A percentile compares a stretch with the other conserved stretches of the same genome.
These are phyloP conservation scores for Acanthisitta chloris DNA, from an alignment of 2,113 vertebrate genomes.

Conservation along the genomic window DNA sequence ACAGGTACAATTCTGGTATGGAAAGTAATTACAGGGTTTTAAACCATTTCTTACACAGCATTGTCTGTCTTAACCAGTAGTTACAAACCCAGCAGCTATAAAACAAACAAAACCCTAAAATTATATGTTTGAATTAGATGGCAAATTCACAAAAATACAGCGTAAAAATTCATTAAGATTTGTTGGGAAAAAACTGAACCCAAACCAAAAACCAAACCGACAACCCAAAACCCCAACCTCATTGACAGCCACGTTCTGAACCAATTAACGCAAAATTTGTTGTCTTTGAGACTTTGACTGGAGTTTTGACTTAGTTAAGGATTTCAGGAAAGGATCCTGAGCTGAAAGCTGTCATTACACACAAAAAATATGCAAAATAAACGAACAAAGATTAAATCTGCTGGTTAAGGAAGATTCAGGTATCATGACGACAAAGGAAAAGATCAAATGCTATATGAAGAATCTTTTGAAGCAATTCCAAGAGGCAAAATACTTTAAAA, in stretches of 20 bases:
- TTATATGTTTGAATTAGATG: neutral
- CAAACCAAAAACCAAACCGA: neutral
- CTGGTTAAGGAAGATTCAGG: constrained; percentile 61
- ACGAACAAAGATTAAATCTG: constrained; percentile 33
- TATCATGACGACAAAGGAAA: constrained; percentile 27
- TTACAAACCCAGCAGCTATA: constrained; percentile 5
- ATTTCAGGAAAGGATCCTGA: neutral
- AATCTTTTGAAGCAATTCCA: constrained; percentile 3
- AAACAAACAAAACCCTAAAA: neutral
- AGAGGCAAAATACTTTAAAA: constrained; percentile 34
- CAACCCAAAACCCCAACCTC: neutral
- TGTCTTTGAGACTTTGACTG: neutral
- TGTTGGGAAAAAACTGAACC: neutral
- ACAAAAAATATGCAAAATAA: neutral
- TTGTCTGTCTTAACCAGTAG: constrained; percentile 46
- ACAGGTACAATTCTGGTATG: constrained; percentile 13
- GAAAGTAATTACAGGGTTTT: constrained; percentile 45
- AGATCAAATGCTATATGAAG: neutral
- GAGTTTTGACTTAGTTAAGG: neutral
- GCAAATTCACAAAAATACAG: neutral
- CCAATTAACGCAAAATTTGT: neutral
- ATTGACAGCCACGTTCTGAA: neutral
- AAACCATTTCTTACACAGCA: constrained; percentile 34
- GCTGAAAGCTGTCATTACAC: neutral
- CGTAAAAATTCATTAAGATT: neutral